These are phyloP conservation scores for Cherax quadricarinatus DNA, from an alignment of 1,140 invertebrate genomes.

Conservation along the genomic window DNA sequence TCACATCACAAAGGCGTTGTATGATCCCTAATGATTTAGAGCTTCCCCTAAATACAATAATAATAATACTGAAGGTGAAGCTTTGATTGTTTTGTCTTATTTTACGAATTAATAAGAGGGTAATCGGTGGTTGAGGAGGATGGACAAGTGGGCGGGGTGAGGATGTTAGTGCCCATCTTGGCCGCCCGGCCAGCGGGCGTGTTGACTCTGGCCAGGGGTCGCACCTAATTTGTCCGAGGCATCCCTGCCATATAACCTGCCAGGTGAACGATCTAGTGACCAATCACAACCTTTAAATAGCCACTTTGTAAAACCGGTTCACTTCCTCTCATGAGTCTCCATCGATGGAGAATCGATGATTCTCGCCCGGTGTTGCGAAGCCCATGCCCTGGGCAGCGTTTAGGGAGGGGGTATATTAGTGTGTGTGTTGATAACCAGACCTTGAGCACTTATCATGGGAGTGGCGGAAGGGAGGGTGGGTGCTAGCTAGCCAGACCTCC, in stretches of 20 bases:
- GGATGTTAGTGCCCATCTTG: neutral
- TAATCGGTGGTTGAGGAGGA: neutral
- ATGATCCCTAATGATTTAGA: no score
- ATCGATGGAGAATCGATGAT: neutral
- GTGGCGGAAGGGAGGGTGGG: neutral
- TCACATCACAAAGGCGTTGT: no score
- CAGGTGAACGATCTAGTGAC: conserved; percentile 5
- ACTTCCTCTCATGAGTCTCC: neutral
- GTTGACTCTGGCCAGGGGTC: neutral
- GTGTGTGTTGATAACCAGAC: neutral
- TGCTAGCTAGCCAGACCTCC: neutral
- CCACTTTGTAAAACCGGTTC: neutral
- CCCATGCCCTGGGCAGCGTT: neutral
- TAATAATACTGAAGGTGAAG: no score
- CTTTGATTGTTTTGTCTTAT: no score
- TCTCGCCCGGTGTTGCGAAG: neutral
- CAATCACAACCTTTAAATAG: neutral
- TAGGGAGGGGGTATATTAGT: neutral
- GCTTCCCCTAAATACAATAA: no score
- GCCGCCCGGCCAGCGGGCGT: neutral
- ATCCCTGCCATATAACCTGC: conserved; percentile 2
- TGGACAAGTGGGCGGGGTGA: neutral
- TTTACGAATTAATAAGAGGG: neutral
- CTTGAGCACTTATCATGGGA: neutral
- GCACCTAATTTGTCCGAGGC: conserved; percentile 4